phyloP scores from a whole-genome alignment of 2,113 vertebrate genomes.

The Labeo rohita region DNA sequence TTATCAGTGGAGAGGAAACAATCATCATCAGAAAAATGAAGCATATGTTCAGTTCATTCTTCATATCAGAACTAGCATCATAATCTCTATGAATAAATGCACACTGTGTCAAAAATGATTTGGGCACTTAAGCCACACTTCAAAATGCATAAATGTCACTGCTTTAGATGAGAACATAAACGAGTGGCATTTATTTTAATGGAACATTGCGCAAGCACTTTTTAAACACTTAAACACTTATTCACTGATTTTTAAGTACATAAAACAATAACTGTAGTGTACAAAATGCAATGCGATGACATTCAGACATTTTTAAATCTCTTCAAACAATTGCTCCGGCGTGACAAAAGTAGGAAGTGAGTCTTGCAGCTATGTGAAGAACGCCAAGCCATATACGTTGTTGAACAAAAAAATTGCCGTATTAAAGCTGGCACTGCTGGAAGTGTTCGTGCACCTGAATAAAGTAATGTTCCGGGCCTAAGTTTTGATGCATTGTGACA shows the following conservation, averaged over 20 bases:
- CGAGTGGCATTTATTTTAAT: neutral
- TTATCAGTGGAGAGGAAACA: neutral
- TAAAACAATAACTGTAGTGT: neutral
- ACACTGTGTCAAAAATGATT: neutral
- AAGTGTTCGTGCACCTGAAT: neutral
- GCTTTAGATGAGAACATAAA: neutral
- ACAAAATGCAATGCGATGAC: neutral
- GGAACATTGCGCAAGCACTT: neutral
- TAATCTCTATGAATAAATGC: neutral
- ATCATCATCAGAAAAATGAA: neutral
- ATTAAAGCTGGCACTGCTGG: neutral
- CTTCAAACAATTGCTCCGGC: neutral
- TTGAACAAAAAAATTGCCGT: neutral
- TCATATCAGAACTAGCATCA: neutral
- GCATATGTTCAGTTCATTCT: slow-evolving; percentile 7
- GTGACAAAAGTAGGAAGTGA: neutral
- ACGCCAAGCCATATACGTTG: neutral
- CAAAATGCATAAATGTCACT: neutral
- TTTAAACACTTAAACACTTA: too few relatives aligned
- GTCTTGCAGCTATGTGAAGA: neutral
- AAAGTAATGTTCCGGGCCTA: neutral
- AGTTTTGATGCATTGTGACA: neutral
- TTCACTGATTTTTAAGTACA: neutral
- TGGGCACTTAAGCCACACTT: neutral
- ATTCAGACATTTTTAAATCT: neutral